Evolutionary conservation across 1,140 invertebrate genomes (phyloP), one percentile per base, ranked within the genome.

Genomic region (Drosophila persimilis): DNA sequence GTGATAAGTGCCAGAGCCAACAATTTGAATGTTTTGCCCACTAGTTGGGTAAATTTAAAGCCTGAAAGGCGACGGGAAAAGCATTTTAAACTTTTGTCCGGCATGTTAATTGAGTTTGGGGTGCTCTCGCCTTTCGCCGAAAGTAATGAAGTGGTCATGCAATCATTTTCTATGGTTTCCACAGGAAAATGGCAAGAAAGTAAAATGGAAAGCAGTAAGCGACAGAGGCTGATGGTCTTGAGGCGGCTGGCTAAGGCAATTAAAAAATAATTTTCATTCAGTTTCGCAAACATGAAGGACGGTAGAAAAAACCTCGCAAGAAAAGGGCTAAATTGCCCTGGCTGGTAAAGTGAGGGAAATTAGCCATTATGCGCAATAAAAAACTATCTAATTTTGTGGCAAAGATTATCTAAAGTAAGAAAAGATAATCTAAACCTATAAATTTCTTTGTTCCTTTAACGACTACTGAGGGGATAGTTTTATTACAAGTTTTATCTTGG

Each of bases 181-280:
- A 6, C 41, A 15, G 7, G 35, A 31, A 50, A 2, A 13, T n/a
- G 29, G 58, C 8, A 7, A 20, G 45, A 29, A 43, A 8, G 20
- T 41, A 17, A 17, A 17, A 4, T 24, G 22, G 22, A 2, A 24
- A 24, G 31, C 22, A 17, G 17, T 17, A 57, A 43, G 15, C 29
- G 41, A 9, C 72, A 71, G 55, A 17, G 47, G 71, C 35, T 60
- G 41, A 43, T 52, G 17, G 17, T 17, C 17, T 17, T 17, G 17
- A 17, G 17, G 64, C 41, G 54, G 48, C 29, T 50, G n/a, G 31
- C 7, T 50, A 67, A 54, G 50, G 54, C 61, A 77, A 77, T 81
- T 77, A 77, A 62, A 77, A 80, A 67, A 62, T 59, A 75, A 63
- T 64, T 74, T 70, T 58, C 53, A 56, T 69, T 54, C 29, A 17